Conservation (phyloP, 2,113 vertebrate species). For the Marcusenius ussheri region DNA sequence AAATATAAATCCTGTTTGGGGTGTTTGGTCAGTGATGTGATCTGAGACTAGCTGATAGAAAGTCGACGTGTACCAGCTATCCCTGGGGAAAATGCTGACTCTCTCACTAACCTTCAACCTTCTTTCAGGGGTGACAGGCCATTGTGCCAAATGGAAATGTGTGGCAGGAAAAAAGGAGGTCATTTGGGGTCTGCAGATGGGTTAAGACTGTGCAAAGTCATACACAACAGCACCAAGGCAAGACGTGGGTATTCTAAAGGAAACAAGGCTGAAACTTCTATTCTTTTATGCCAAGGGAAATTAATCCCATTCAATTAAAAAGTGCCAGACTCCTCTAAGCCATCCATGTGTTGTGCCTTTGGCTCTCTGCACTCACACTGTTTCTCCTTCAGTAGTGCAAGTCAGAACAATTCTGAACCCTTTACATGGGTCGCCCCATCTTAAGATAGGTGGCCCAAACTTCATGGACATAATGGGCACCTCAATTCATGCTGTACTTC, state of each 20-base stretch:
- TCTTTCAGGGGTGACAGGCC: background rate
- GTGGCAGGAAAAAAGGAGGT: background rate
- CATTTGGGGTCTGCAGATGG: background rate
- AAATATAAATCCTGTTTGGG: background rate
- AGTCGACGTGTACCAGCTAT: background rate
- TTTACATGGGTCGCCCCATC: background rate
- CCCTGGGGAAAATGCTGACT: background rate
- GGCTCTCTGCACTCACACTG: background rate
- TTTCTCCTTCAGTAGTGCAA: background rate
- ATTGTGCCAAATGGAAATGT: background rate
- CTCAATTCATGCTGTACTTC: background rate
- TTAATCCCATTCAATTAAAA: background rate
- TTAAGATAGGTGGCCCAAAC: background rate
- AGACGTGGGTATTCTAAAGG: background rate
- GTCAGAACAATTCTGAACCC: background rate
- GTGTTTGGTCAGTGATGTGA: background rate
- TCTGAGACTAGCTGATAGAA: background rate
- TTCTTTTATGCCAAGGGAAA: background rate
- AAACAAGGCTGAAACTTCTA: background rate
- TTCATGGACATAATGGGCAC: background rate
- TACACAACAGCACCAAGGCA: background rate
- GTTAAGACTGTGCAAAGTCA: background rate
- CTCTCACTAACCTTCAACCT: background rate
- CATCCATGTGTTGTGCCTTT: background rate
- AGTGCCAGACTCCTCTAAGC: background rate